Evolutionary conservation across 2,797 vertebrate genomes (phyloP).

Genomic region (Arctocebus calabarensis): DNA sequence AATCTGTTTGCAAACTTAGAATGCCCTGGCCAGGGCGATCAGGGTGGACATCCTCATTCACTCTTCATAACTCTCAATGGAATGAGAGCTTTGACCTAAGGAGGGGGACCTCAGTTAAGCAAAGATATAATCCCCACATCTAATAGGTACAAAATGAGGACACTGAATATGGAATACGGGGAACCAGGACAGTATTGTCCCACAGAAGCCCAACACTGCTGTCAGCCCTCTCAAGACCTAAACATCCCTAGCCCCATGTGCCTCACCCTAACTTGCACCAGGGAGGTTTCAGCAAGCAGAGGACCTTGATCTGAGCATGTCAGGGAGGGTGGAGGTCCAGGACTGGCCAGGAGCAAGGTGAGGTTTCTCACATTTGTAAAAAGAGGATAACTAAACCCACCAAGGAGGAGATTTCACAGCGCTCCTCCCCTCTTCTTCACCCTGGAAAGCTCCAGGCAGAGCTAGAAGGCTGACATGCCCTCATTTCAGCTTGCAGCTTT

Average conservation of each 20-base stretch:
- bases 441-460: neutral
- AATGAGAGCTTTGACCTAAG: neutral
- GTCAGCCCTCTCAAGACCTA: neutral
- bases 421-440: neutral
- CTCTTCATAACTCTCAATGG: neutral
- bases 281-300: neutral
- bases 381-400: neutral
- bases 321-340: neutral
- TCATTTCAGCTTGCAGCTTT: neutral
- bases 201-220: neutral
- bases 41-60: neutral
- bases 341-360: neutral
- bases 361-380: neutral
- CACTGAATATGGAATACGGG: neutral
- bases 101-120: neutral
- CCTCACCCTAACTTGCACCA: neutral
- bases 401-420: neutral
- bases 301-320: neutral
- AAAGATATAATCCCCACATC: neutral
- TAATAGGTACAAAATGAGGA: neutral
- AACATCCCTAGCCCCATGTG: neutral
- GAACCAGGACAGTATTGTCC: neutral
- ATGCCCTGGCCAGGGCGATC: neutral
- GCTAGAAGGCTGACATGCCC: neutral
- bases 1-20: neutral